Percentiles rank a stretch among this genome's conserved stretches.
phyloP scores from a whole-genome alignment of 2,888 invertebrate genomes.

The Nycteola revayana region DNA sequence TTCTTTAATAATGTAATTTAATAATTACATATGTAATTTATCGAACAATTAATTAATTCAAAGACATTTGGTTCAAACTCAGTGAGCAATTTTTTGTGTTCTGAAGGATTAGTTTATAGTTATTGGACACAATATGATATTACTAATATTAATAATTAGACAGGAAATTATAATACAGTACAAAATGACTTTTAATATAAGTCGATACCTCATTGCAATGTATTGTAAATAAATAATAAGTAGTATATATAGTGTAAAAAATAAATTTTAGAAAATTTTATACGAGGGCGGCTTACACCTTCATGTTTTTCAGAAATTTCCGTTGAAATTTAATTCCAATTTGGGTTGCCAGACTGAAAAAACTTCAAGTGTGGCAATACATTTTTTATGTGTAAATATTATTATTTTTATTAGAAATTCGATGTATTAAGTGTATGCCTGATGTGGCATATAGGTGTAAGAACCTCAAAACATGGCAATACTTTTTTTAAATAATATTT shows the following conservation, averaged over 20 bases:
- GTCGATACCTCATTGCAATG: slow-evolving; percentile 73
- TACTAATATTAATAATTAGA: slow-evolving; percentile 45
- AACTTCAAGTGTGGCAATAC: slow-evolving; percentile 27
- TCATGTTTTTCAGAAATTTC: slow-evolving; percentile 33
- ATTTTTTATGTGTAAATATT: slow-evolving; percentile 29
- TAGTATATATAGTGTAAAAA: not conserved
- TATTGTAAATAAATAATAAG: slow-evolving; percentile 64
- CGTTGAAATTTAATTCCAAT: slow-evolving; percentile 16
- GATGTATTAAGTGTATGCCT: slow-evolving; percentile 5
- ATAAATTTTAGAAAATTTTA: slow-evolving; percentile 51
- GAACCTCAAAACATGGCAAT: slow-evolving; percentile 51
- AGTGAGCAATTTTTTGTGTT: too few species aligned
- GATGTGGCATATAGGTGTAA: slow-evolving; percentile 33
- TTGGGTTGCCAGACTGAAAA: slow-evolving; percentile 27
- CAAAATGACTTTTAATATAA: slow-evolving; percentile 23
- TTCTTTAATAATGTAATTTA: too few species aligned
- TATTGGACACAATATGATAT: slow-evolving; percentile 51
- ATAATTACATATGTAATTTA: too few species aligned
- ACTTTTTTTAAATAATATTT: slow-evolving; percentile 46
- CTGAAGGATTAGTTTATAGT: too few species aligned
- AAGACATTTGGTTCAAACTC: too few species aligned
- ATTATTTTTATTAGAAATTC: slow-evolving; percentile 32
- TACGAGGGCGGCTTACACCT: slow-evolving; percentile 61
- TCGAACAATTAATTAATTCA: too few species aligned
- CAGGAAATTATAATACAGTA: slow-evolving; percentile 43